Percentiles rank a stretch among this genome's conserved stretches.
Evolutionary conservation across 2,888 invertebrate genomes (phyloP).

Genomic region (Eupithecia vulgata): DNA sequence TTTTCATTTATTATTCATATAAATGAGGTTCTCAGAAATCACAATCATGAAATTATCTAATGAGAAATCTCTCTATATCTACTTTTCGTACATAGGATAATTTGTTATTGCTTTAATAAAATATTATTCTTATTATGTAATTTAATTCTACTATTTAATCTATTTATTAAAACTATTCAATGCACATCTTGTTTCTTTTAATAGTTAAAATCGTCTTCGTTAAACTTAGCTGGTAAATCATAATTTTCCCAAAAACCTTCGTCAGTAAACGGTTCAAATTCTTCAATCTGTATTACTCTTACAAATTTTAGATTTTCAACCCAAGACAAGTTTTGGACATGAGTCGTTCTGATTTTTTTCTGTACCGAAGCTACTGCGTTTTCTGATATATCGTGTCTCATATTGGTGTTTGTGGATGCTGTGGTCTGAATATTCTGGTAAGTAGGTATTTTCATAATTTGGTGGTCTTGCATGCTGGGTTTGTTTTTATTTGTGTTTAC

Average conservation of each 20-base stretch:
- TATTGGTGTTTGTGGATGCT: background rate
- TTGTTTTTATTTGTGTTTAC: conserved; percentile 2
- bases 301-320: conserved; percentile 65
- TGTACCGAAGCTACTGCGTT: background rate
- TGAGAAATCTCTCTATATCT: conserved; percentile 9
- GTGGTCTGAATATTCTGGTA: conserved; percentile 1
- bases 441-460: background rate
- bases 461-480: background rate
- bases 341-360: conserved; percentile 14
- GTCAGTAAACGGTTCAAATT: conserved; percentile 50
- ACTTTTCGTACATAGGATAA: conserved; percentile 5
- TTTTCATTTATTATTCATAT: background rate
- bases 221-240: conserved; percentile 57
- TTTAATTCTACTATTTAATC: conserved; percentile 26
- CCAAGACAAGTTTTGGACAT: conserved; percentile 60
- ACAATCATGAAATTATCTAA: conserved; percentile 16
- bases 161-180: conserved; percentile 41
- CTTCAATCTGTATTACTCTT: conserved; percentile 59
- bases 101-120: conserved; percentile 23
- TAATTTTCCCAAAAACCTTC: conserved; percentile 66
- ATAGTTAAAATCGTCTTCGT: conserved; percentile 54
- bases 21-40: conserved; percentile 2
- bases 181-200: conserved; percentile 41
- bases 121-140: conserved; percentile 35
- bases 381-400: background rate